Evolutionary conservation across 2,113 vertebrate genomes (phyloP), one percentile per base, ranked within the genome.

Genomic region (Crotalus tigris): DNA sequence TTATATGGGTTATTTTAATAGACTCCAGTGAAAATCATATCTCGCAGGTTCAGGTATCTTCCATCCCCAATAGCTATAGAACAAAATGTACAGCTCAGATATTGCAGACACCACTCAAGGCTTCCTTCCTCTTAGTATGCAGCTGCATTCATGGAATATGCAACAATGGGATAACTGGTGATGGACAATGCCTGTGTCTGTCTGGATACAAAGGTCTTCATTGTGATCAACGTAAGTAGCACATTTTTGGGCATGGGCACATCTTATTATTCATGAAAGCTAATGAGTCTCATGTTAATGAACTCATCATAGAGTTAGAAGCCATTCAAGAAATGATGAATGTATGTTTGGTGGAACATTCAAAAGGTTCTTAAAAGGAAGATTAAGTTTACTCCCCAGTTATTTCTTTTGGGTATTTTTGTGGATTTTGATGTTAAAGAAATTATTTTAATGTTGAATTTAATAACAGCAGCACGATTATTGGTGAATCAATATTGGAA

Each of bases 81-180:
- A 46, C 51, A 85, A 93, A 58, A 54, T 51, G 0, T n/a, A 49
- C 88, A 44, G 11, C 26, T 29, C 26, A 39, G 58, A 51, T 23
- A 29, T 58, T 53, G 6, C 85, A 92, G 88, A 4, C 69, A 4
- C 88, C 6, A 88, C 91, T 92, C 93, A 26, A 17, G 0, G 92
- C 58, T 33, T 81, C 24, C 39, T 94, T 87, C 95, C 93, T 96
- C 26, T 0, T 33, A 99, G 99, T 95, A 23, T 99, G 99, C 81
- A 94, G 46, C n/a, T 99, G 99, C 39, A 57, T 98, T 90, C 98
- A 99, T 1, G 99, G 99, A 7, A 54, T 98, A 1, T 99, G 99
- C 96, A 96, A 95, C 94, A 95, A 94, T 15, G 99, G 99, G 1
- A 58, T 98, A 4, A 87, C 54, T 0, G 99, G 99, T 0, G 93